Conservation (phyloP, 2,113 vertebrate species). For the Seriola dumerili region DNA sequence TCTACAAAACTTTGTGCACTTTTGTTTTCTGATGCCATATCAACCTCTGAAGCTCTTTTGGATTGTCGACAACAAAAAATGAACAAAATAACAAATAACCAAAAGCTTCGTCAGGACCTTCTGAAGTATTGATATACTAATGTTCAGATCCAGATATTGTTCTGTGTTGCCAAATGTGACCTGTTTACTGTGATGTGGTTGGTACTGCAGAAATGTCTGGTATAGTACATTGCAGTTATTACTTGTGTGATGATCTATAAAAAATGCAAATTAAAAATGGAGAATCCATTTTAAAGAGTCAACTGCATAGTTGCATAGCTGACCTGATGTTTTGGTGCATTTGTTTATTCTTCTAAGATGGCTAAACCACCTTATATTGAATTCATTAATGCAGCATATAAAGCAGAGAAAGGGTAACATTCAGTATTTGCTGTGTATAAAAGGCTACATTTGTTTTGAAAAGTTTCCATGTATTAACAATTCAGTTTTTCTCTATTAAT, state of each 20-base stretch:
- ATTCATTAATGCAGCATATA: background rate
- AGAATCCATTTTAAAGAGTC: background rate
- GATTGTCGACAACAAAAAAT: background rate
- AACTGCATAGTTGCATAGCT: no score
- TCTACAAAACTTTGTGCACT: background rate
- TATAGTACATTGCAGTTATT: background rate
- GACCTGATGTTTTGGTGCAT: background rate
- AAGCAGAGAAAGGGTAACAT: background rate
- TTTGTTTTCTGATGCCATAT: background rate
- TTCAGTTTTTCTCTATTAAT: background rate
- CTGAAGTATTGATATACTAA: no score
- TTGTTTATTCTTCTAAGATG: background rate
- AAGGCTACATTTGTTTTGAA: background rate
- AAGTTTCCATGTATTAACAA: background rate
- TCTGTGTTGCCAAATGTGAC: background rate
- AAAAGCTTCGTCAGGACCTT: background rate
- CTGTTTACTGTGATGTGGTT: background rate
- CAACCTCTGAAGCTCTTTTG: no score
- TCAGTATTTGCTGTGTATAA: background rate
- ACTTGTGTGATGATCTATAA: background rate
- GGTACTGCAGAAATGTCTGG: background rate
- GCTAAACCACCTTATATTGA: background rate
- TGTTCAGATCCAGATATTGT: background rate
- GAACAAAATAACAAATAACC: background rate
- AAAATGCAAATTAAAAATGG: background rate